Conservation (phyloP, 1,140 invertebrate species). For the Agraylea sexmaculata region DNA sequence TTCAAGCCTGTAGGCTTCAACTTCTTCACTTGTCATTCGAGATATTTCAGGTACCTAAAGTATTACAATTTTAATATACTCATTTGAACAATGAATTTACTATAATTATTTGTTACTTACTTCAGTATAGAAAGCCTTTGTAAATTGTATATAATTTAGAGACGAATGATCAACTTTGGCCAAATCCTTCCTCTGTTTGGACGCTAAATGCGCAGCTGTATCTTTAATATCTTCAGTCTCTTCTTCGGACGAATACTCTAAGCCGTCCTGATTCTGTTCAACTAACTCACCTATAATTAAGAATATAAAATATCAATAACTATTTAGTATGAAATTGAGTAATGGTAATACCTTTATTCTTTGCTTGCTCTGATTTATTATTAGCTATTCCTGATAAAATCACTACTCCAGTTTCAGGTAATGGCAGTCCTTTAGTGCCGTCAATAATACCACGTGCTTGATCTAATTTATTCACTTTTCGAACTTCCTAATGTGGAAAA, state of each 20-base stretch:
- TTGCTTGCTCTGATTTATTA: slow-evolving; percentile 60
- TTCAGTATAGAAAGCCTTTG: slow-evolving; percentile 96
- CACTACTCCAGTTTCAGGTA: slow-evolving; percentile 46
- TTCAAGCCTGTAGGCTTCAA: slow-evolving; percentile 73
- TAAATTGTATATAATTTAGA: slow-evolving; percentile 77
- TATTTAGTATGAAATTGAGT: background rate
- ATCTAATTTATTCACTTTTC: slow-evolving; percentile 78
- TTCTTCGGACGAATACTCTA: slow-evolving; percentile 96
- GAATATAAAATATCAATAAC: too few relatives aligned
- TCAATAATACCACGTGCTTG: slow-evolving; percentile 37
- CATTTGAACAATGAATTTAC: background rate
- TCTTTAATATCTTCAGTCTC: slow-evolving; percentile 90
- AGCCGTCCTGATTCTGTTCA: slow-evolving; percentile 92
- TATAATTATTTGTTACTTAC: slow-evolving; percentile 32
- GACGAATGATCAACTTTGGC: slow-evolving; percentile 79
- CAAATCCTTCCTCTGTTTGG: slow-evolving; percentile 80
- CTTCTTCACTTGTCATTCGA: slow-evolving; percentile 82
- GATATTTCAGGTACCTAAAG: slow-evolving; percentile 54
- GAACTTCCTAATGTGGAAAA: slow-evolving; percentile 62
- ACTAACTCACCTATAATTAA: slow-evolving; percentile 75
- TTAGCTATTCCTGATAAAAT: slow-evolving; percentile 88
- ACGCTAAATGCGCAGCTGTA: slow-evolving; percentile 76
- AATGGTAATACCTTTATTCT: slow-evolving; percentile 47
- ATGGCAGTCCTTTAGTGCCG: slow-evolving; percentile 30
- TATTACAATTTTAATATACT: background rate